A percentile compares a stretch with the other conserved stretches of the same genome.
phyloP scores from a whole-genome alignment of 2,888 invertebrate genomes.

The Xanthia togata region DNA sequence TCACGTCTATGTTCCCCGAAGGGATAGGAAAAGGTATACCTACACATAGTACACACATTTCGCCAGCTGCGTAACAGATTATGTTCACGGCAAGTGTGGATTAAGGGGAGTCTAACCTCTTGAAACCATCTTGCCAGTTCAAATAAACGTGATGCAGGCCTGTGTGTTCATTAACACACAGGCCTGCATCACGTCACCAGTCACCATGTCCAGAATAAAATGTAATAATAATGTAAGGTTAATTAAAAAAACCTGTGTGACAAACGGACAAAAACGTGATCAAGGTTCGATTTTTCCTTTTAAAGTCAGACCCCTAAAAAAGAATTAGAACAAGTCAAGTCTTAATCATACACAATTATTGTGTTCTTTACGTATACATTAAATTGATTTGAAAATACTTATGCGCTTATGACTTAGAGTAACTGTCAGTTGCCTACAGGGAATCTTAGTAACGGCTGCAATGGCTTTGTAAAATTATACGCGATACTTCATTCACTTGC shows the following conservation, averaged over 20 bases:
- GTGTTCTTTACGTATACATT: background rate
- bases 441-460: constrained; percentile 59
- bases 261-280: background rate
- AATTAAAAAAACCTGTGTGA: background rate
- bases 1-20: background rate
- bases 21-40: no score
- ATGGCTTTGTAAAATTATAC: constrained; percentile 67
- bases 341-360: no score
- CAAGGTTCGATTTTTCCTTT: no score
- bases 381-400: background rate
- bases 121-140: background rate
- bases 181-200: no score
- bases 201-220: background rate
- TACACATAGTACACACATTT: no score
- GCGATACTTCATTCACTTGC: constrained; percentile 56
- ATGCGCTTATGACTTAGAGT: constrained; percentile 3
- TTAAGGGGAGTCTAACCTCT: background rate
- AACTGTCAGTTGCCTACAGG: constrained; percentile 37
- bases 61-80: background rate
- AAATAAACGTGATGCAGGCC: background rate
- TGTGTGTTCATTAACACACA: background rate
- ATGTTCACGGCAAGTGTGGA: background rate
- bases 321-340: background rate
- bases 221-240: no score
- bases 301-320: no score